Evolutionary conservation across 1,140 invertebrate species (phyloP).

Genomic region (Chironomus striatipennis): DNA sequence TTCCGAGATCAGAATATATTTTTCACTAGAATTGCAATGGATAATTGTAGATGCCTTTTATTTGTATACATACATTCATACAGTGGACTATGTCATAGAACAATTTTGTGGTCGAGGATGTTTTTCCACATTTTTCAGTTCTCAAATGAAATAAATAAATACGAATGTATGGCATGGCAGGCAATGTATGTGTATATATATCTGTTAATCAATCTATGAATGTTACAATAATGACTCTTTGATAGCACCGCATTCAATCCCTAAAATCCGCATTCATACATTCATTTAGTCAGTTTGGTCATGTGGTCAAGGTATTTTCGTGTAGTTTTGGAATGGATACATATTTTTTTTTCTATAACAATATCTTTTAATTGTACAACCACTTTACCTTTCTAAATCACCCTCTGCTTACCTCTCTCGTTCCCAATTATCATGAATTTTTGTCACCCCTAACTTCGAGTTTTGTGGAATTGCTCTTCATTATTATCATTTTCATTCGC

Average conservation of each 20-base stretch:
- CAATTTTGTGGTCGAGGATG: no score
- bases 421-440: background rate
- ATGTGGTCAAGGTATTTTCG: background rate
- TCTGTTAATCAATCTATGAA: background rate
- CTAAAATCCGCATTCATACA: background rate
- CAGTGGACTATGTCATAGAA: no score
- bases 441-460: background rate
- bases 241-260: no score
- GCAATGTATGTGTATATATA: background rate
- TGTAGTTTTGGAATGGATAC: background rate
- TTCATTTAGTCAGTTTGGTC: background rate
- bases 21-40: no score
- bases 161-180: no score
- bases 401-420: background rate
- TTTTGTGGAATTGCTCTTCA: background rate
- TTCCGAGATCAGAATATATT: no score
- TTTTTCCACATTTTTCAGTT: no score
- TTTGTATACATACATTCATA: no score
- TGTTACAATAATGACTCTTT: background rate
- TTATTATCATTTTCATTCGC: slow-evolving; percentile 8
- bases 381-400: background rate
- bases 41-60: no score
- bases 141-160: no score
- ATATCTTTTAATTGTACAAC: slow-evolving; percentile 5
- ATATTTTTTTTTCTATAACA: background rate